Percentiles rank a stretch among this genome's conserved stretches.
Conservation (phyloP, 2,888 invertebrate species). For the Xestoiulus laeticollis region DNA sequence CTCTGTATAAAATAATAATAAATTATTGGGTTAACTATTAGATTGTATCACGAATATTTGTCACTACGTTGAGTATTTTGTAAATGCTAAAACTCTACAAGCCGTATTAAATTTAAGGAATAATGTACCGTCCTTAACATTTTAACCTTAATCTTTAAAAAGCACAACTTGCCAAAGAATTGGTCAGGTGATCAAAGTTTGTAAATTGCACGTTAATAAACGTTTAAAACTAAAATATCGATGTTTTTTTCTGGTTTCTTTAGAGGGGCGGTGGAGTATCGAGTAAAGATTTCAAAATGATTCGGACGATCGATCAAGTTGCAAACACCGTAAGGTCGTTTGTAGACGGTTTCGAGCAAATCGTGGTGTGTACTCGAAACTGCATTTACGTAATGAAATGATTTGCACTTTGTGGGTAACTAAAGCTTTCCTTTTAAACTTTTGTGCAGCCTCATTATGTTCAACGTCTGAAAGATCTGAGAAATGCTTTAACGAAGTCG, state of each 20-base stretch:
- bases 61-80: too few relatives aligned
- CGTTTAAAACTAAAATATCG: background rate
- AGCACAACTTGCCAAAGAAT: too few relatives aligned
- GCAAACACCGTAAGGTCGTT: slow-evolving; percentile 83
- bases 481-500: slow-evolving; percentile 82
- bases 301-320: slow-evolving; percentile 81
- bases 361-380: slow-evolving; percentile 72
- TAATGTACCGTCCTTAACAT: too few relatives aligned
- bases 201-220: background rate
- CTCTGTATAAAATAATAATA: background rate
- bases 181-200: too few relatives aligned
- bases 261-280: slow-evolving; percentile 85
- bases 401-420: background rate
- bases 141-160: too few relatives aligned
- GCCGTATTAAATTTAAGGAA: too few relatives aligned
- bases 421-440: slow-evolving; percentile 51
- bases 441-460: slow-evolving; percentile 80
- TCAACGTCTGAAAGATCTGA: slow-evolving; percentile 83
- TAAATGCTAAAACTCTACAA: too few relatives aligned
- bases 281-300: slow-evolving; percentile 94
- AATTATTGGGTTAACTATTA: background rate
- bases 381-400: background rate
- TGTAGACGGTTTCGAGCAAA: slow-evolving; percentile 79
- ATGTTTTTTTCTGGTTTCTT: slow-evolving; percentile 48
- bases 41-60: too few relatives aligned